A percentile compares a stretch with the other conserved stretches of the same genome.
phyloP scores from a whole-genome alignment of 2,113 vertebrate genomes.

The Plecturocebus donacophilus region DNA sequence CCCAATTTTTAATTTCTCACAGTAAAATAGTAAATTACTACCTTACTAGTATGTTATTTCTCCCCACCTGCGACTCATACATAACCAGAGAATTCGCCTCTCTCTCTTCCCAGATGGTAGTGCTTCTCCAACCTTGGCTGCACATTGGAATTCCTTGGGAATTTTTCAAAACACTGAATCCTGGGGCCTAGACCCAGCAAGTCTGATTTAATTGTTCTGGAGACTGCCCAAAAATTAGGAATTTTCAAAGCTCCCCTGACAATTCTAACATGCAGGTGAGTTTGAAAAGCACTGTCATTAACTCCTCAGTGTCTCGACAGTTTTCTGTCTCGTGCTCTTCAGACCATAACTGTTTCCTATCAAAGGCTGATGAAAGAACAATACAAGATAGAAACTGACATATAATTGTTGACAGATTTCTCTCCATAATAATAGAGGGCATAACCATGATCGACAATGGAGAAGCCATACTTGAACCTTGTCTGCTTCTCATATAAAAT shows the following conservation, averaged over 20 bases:
- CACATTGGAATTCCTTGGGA: not conserved
- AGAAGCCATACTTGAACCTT: not conserved
- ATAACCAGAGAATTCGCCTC: not conserved
- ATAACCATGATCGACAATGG: not conserved
- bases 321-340: not conserved
- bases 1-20: not conserved
- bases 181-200: not conserved
- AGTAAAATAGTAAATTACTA: not conserved
- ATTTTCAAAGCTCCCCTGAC: not conserved
- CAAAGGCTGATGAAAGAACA: not conserved
- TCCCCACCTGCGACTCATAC: not conserved
- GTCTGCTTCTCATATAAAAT: not conserved
- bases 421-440: not conserved
- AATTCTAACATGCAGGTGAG: not conserved
- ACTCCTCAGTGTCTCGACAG: not conserved
- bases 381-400: not conserved
- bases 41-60: constrained; percentile 2
- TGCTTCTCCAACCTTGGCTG: not conserved
- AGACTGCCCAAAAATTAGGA: not conserved
- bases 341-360: not conserved
- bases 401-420: not conserved
- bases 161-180: constrained; percentile 14
- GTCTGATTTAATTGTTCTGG: not conserved
- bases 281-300: not conserved
- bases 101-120: not conserved